These are phyloP conservation scores for Petrocephalus sullivani DNA, from an alignment of 2,797 vertebrate genomes.

Conservation along the genomic window DNA sequence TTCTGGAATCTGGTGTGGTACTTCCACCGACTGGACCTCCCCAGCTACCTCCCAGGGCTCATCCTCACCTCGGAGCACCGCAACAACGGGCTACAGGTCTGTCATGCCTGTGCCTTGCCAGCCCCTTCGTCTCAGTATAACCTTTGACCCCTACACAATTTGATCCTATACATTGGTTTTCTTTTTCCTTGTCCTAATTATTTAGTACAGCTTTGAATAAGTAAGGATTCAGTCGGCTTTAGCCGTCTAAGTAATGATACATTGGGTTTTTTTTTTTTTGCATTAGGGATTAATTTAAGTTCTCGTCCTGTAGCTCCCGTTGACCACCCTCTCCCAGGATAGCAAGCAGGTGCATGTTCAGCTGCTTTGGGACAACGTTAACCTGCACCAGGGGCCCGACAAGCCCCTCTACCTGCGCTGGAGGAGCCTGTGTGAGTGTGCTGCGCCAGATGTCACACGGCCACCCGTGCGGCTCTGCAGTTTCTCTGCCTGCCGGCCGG, in stretches of 20 bases:
- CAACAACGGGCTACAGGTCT: conserved; percentile 87
- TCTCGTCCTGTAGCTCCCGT: conserved; percentile 68
- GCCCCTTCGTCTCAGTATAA: not conserved
- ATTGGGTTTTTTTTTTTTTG: not conserved
- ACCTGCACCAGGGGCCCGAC: conserved; percentile 83
- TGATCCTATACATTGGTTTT: not conserved
- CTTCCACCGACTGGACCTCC: conserved; percentile 87
- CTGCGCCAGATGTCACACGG: not conserved
- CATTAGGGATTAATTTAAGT: not conserved
- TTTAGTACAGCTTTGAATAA: not conserved
- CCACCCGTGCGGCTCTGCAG: not conserved
- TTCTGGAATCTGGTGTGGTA: conserved; percentile 99
- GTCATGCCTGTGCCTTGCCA: not conserved
- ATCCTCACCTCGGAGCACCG: conserved; percentile 94
- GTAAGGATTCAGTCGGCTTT: not conserved
- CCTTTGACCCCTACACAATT: not conserved
- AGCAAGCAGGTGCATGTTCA: conserved; percentile 91
- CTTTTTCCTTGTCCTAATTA: not conserved
- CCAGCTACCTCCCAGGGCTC: conserved; percentile 86
- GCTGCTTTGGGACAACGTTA: conserved; percentile 94
- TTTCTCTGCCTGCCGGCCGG: not conserved
- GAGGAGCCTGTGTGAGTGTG: conserved; percentile 83
- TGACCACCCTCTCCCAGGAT: conserved; percentile 84
- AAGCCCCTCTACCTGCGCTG: conserved; percentile 86
- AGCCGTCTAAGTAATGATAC: not conserved